Evolutionary conservation across 2,797 vertebrate species (phyloP), one percentile per base, ranked within the genome.

Genomic region (Sylvia borin): DNA sequence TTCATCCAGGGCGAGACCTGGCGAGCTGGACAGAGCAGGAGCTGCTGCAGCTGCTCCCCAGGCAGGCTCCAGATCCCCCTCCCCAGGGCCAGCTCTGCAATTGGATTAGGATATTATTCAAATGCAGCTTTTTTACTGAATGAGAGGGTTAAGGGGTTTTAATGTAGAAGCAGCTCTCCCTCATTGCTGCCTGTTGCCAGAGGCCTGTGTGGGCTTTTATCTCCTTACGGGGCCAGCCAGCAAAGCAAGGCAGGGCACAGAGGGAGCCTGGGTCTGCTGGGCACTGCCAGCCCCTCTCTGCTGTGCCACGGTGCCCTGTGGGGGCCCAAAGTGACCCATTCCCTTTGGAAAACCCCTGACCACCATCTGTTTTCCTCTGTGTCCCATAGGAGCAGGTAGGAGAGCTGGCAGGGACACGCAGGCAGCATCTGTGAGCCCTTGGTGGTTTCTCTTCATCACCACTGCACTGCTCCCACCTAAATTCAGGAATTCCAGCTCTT

Each of bases 101-200:
- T 85, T 92, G 96, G 94, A 95, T 95, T 93, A 94, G 94, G 94
- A 88, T 79, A 45, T 94, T 89, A 79, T 92, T 94, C 74, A 84
- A 96, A 91, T 78, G 48, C 80, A 79, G 85, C 70, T 54, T 86
- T 93, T 84, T 86, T 53, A 20, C 77, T 66, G 77, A 95, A 88
- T 87, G 65, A 55, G 83, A 85, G 89, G 77, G 94, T 83, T 85
- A 88, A 87, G n/a, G 50, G 92, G 50, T 34, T 95, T 95, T 90
- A 34, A 40, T 87, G 92, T 61, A 53, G 60, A 64, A 90, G 60
- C 65, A 67, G 94, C 93, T 95, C 60, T 42, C 53, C 86, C 87
- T 90, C 42, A 24, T 12, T 90, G 80, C 94, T 96, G 95, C 93
- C 82, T 85, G 66, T 81, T 90, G 92, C 90, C 92, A 79, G 88